Conservation (phyloP, 2,888 invertebrate genomes). For the Ypsolopha sequella region DNA sequence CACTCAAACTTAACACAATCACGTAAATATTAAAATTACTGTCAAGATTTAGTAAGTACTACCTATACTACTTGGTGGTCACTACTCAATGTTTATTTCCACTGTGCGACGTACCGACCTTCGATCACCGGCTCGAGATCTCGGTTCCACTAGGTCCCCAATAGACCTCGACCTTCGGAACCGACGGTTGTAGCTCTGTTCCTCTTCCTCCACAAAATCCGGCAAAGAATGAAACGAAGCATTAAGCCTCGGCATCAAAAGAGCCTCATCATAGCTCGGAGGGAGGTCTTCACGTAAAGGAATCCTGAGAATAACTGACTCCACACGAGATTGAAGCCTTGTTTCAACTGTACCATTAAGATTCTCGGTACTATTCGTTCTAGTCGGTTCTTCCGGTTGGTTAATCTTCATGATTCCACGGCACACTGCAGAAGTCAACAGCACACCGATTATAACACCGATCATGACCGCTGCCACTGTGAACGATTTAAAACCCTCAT, state of each 20-base stretch:
- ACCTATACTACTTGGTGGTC: too few species aligned
- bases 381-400: slow-evolving; percentile 27
- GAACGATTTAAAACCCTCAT: slow-evolving; percentile 41
- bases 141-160: slow-evolving; percentile 49
- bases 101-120: slow-evolving; percentile 44
- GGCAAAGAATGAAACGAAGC: slow-evolving; percentile 72
- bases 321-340: slow-evolving; percentile 26
- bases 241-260: slow-evolving; percentile 78
- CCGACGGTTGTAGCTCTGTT: slow-evolving; percentile 24
- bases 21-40: too few species aligned
- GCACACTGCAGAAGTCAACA: slow-evolving; percentile 69
- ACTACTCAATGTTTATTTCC: slow-evolving; percentile 32
- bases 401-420: slow-evolving; percentile 61
- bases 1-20: too few species aligned
- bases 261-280: slow-evolving; percentile 82
- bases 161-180: slow-evolving; percentile 58
- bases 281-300: slow-evolving; percentile 59
- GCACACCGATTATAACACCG: slow-evolving; percentile 61
- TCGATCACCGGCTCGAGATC: slow-evolving; percentile 40
- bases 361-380: slow-evolving; percentile 44
- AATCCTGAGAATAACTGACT: slow-evolving; percentile 41
- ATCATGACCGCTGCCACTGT: slow-evolving; percentile 68
- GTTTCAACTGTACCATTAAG: slow-evolving; percentile 24
- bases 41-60: too few species aligned
- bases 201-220: slow-evolving; percentile 51